Conservation (phyloP, 1,140 invertebrate genomes). For the Drosophila repleta region DNA sequence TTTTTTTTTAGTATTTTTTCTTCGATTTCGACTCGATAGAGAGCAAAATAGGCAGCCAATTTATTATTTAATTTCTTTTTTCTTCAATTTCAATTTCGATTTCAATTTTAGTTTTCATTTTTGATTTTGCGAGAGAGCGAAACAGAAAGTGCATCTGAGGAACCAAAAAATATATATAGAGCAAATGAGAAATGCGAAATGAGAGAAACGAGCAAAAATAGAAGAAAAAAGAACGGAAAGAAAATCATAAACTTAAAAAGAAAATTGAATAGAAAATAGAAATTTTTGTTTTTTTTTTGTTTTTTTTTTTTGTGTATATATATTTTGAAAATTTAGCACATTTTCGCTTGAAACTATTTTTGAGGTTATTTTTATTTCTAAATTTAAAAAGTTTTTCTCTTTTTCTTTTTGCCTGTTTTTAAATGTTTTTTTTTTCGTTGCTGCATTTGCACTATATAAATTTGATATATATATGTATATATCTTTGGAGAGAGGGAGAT, state of each 20-base stretch:
- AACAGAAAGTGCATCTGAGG: slow-evolving; percentile 54
- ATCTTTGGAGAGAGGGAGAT: slow-evolving; percentile 1
- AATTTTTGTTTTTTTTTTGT: slow-evolving; percentile 31
- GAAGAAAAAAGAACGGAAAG: slow-evolving; percentile 40
- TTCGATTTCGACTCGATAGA: slow-evolving; percentile 4
- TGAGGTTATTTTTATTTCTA: slow-evolving; percentile 29
- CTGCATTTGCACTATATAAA: slow-evolving; percentile 76
- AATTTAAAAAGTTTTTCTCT: too few relatives aligned
- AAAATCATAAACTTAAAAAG: slow-evolving; percentile 30
- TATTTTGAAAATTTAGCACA: slow-evolving; percentile 62
- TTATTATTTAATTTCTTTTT: slow-evolving; percentile 11
- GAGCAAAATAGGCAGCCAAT: slow-evolving; percentile 67
- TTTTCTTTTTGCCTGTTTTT: slow-evolving; percentile 44
- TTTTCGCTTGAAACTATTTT: slow-evolving; percentile 40
- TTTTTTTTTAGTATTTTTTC: slow-evolving; percentile 39
- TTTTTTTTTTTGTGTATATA: slow-evolving; percentile 54
- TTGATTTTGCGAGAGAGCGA: slow-evolving; percentile 26
- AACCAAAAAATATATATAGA: slow-evolving; percentile 58
- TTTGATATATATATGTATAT: slow-evolving; percentile 13
- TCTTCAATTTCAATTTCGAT: too few relatives aligned
- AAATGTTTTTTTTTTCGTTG: slow-evolving; percentile 43
- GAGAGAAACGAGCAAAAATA: slow-evolving; percentile 58
- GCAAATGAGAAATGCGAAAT: slow-evolving; percentile 55
- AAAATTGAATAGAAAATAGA: slow-evolving; percentile 50
- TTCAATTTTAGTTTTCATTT: slow-evolving; percentile 14